These are phyloP conservation scores for Acronicta leporina DNA, from an alignment of 2,888 invertebrate species.

Conservation along the genomic window DNA sequence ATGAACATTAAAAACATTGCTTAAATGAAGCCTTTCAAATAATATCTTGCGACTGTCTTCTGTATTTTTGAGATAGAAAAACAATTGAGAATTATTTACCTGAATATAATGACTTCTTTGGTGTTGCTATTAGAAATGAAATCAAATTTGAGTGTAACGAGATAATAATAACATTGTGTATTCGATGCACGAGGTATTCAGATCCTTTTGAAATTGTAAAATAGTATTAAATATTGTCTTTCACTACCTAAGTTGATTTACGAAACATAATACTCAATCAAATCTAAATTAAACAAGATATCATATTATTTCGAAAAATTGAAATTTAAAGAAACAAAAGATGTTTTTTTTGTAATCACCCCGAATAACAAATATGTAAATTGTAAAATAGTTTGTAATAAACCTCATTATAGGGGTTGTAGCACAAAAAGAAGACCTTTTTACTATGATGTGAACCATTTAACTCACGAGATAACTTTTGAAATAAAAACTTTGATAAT, in stretches of 20 bases:
- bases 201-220: too few species aligned
- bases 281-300: too few species aligned
- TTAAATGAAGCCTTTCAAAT: constrained; percentile 26
- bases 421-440: constrained; percentile 4
- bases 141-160: too few species aligned
- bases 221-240: too few species aligned
- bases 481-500: constrained; percentile 39
- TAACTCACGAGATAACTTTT: constrained; percentile 29
- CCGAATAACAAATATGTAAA: not conserved
- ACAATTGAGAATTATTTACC: not conserved
- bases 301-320: too few species aligned
- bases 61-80: constrained; percentile 5
- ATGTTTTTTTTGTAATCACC: not conserved
- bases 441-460: constrained; percentile 12
- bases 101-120: not conserved
- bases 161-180: too few species aligned
- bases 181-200: not conserved
- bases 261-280: too few species aligned
- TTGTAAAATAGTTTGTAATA: constrained; percentile 3
- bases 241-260: too few species aligned
- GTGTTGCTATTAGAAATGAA: too few species aligned
- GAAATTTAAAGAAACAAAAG: not conserved
- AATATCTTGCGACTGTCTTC: constrained; percentile 25
- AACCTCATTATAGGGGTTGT: not conserved
- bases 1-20: constrained; percentile 14